phyloP scores from a whole-genome alignment of 1,140 invertebrate genomes.

The Palaemon carinicauda region DNA sequence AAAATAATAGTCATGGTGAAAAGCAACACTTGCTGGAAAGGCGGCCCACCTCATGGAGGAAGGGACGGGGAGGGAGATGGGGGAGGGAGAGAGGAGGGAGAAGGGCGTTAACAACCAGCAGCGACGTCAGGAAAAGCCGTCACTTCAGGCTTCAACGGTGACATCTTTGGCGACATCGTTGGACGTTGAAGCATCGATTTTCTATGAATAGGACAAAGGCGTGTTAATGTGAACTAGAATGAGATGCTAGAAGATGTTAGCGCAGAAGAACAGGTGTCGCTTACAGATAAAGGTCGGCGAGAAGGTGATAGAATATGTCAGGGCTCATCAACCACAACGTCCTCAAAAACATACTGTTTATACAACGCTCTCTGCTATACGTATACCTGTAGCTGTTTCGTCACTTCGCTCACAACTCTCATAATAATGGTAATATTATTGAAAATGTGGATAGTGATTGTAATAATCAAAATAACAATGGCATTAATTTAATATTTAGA shows the following conservation, averaged over 20 bases:
- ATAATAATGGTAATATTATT: not conserved
- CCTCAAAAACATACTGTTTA: too few species aligned
- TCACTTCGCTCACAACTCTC: too few species aligned
- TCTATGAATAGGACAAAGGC: slow-evolving; percentile 1
- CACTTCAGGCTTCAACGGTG: not conserved
- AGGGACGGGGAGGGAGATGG: too few species aligned
- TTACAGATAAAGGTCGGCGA: too few species aligned
- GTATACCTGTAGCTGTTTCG: too few species aligned
- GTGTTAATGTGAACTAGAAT: not conserved
- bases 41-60: too few species aligned
- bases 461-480: not conserved
- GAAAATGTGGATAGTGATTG: not conserved
- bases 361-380: too few species aligned
- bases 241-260: not conserved
- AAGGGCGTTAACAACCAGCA: too few species aligned
- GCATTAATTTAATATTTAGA: not conserved
- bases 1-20: slow-evolving; percentile 15
- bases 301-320: too few species aligned
- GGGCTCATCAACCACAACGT: too few species aligned
- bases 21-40: not conserved
- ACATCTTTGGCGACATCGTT: not conserved
- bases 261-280: not conserved
- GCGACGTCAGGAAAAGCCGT: too few species aligned
- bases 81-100: too few species aligned
- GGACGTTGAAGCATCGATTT: slow-evolving; percentile 16